Percentiles rank a stretch among this genome's conserved stretches.
phyloP scores from a whole-genome alignment of 2,888 invertebrate genomes.

The Emmelina monodactyla region DNA sequence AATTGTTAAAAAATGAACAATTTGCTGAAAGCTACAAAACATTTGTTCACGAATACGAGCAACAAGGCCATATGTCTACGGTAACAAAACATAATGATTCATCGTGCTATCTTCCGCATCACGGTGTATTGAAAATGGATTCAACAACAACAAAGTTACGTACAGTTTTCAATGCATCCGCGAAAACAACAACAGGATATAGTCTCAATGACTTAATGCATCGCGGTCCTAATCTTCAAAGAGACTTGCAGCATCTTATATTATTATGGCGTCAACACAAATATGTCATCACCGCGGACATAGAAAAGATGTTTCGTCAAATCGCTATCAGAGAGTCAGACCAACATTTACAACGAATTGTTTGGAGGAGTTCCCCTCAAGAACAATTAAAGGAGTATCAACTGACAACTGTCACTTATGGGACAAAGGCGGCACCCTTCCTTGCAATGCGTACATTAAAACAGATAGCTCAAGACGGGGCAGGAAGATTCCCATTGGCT shows the following conservation, averaged over 20 bases:
- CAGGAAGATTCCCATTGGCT: not conserved
- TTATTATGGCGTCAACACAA: constrained; percentile 6
- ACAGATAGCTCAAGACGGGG: not conserved
- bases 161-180: constrained; percentile 14
- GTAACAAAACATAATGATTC: not conserved
- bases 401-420: constrained; percentile 5
- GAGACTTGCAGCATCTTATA: constrained; percentile 6
- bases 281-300: constrained; percentile 4
- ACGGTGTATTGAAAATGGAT: constrained; percentile 7
- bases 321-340: constrained; percentile 2
- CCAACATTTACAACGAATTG: not conserved
- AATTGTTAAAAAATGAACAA: constrained; percentile 1
- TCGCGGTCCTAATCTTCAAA: constrained; percentile 12
- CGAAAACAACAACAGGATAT: constrained; percentile 10
- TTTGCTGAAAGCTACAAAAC: constrained; percentile 2
- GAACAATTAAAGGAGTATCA: not conserved
- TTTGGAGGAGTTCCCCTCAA: not conserved
- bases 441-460: constrained; percentile 9
- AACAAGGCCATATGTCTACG: constrained; percentile 4
- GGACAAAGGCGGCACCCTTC: constrained; percentile 6
- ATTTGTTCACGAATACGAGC: constrained; percentile 6
- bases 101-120: constrained; percentile 8
- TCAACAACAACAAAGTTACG: constrained; percentile 12
- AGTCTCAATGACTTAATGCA: constrained; percentile 15
- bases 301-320: constrained; percentile 6